Percentiles rank a stretch among this genome's conserved stretches.
These are phyloP conservation scores for Parnassius glacialis DNA, from an alignment of 2,888 invertebrate genomes.

Conservation along the genomic window DNA sequence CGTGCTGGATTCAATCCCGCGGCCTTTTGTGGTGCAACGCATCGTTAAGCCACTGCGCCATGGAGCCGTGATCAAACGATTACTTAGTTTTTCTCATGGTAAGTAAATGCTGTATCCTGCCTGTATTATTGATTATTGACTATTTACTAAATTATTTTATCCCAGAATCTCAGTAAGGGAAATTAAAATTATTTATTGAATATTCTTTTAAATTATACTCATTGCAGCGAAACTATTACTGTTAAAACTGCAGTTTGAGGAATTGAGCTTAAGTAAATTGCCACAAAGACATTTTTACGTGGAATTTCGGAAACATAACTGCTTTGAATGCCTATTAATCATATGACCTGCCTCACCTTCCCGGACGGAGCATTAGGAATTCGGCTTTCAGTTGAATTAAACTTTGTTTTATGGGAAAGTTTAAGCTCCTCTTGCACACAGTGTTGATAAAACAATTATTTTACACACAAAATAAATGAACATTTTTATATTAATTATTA, in stretches of 20 bases:
- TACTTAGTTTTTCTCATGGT: too few relatives aligned
- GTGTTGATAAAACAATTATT: neutral
- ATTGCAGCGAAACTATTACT: neutral
- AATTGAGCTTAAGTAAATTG: neutral
- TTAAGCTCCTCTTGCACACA: conserved; percentile 3
- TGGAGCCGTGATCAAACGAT: too few relatives aligned
- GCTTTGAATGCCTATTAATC: conserved; percentile 16
- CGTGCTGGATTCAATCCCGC: too few relatives aligned
- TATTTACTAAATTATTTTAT: too few relatives aligned
- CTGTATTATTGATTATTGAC: too few relatives aligned
- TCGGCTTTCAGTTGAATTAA: conserved; percentile 28
- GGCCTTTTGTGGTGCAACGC: too few relatives aligned
- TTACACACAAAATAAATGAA: neutral
- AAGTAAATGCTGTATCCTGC: too few relatives aligned
- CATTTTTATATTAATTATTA: neutral
- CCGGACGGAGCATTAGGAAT: conserved; percentile 13
- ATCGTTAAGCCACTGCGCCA: too few relatives aligned
- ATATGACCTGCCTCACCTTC: conserved; percentile 18
- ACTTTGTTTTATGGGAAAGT: conserved; percentile 19
- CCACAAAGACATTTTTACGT: conserved; percentile 5
- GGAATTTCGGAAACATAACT: conserved; percentile 9
- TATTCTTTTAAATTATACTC: neutral
- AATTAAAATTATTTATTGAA: too few relatives aligned
- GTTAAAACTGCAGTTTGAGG: conserved; percentile 1
- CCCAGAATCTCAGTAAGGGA: too few relatives aligned